phyloP scores from a whole-genome alignment of 1,140 invertebrate species.

The Platyscapa corneri region DNA sequence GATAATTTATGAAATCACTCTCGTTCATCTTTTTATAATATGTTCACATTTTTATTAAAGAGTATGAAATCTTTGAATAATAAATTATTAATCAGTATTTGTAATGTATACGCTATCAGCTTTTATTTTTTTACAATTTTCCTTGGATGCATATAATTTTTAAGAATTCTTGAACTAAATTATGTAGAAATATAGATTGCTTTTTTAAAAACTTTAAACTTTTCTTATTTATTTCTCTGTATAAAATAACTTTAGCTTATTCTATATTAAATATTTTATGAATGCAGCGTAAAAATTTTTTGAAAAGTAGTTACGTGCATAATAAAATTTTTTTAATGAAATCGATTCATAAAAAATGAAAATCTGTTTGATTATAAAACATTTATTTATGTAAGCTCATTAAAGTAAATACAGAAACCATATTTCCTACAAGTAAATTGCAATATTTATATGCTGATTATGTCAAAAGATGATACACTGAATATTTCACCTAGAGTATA shows the following conservation, averaged over 20 bases:
- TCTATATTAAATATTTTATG: not conserved
- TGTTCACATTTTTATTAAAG: not conserved
- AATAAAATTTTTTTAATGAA: no score
- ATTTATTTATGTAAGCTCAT: no score
- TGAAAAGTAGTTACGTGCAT: no score
- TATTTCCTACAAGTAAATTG: no score
- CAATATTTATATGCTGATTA: no score
- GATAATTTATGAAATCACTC: constrained; percentile 36
- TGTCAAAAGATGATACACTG: no score
- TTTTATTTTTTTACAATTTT: not conserved
- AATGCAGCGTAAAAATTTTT: not conserved
- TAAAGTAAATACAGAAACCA: no score
- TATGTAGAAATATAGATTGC: not conserved
- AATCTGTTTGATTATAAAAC: no score
- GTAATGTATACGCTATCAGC: not conserved
- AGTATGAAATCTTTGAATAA: not conserved
- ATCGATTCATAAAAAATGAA: no score
- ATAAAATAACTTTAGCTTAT: not conserved
- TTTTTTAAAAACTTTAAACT: no score
- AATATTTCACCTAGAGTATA: no score
- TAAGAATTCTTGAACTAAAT: not conserved
- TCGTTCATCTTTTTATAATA: not conserved
- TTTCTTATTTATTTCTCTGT: not conserved
- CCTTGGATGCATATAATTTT: not conserved
- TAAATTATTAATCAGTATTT: not conserved